These are phyloP conservation scores for Bubo scandiacus DNA, from an alignment of 2,113 vertebrate species.

Conservation along the genomic window DNA sequence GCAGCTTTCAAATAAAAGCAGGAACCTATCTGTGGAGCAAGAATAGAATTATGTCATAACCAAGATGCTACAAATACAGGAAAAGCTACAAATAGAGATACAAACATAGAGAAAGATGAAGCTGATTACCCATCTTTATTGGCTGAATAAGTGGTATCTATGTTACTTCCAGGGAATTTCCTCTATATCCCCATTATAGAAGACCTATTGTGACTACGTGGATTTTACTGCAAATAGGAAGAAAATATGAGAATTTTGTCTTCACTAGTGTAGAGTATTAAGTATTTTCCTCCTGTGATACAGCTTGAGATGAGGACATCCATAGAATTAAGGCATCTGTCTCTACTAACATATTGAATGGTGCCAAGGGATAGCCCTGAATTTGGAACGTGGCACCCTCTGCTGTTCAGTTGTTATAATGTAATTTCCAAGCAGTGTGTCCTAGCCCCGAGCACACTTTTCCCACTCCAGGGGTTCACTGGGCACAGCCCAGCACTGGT, in stretches of 20 bases:
- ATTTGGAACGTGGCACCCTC: neutral
- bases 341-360: neutral
- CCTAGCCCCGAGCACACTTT: accelerated
- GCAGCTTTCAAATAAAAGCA: neutral
- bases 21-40: neutral
- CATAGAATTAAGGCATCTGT: neutral
- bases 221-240: neutral
- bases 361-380: neutral
- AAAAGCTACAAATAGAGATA: neutral
- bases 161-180: neutral
- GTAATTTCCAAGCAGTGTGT: neutral
- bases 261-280: neutral
- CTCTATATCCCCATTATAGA: neutral
- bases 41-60: neutral
- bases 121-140: neutral
- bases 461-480: accelerated
- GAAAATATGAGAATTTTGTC: neutral
- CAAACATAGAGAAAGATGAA: neutral
- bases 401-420: neutral
- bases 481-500: too few species aligned
- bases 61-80: neutral
- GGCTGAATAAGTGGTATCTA: neutral
- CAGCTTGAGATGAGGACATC: neutral
- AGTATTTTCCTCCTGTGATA: neutral
- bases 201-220: neutral